phyloP scores from a whole-genome alignment of 1,140 invertebrate genomes.

The Heliothis virescens region DNA sequence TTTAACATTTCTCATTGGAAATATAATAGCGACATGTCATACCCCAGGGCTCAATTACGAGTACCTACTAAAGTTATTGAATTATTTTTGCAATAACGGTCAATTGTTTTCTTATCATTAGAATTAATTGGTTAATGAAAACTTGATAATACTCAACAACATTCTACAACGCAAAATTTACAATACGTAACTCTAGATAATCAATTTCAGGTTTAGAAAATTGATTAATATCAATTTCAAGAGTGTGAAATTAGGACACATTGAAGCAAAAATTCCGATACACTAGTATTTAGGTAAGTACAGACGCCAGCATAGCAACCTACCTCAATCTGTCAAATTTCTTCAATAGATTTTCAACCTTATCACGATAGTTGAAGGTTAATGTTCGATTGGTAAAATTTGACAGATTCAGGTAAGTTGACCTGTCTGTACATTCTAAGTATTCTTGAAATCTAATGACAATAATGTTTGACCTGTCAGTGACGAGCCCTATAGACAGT shows the following conservation, averaged over 20 bases:
- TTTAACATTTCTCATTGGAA: too few relatives aligned
- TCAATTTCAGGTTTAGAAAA: neutral
- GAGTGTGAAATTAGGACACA: slow-evolving; percentile 12
- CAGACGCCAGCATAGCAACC: too few relatives aligned
- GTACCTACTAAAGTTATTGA: neutral
- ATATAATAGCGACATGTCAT: neutral
- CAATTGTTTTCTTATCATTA: too few relatives aligned
- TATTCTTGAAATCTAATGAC: slow-evolving; percentile 19
- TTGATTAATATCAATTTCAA: slow-evolving; percentile 17
- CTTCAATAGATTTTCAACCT: too few relatives aligned
- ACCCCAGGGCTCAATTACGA: neutral
- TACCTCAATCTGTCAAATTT: too few relatives aligned
- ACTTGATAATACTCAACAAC: neutral
- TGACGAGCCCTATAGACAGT: slow-evolving; percentile 4
- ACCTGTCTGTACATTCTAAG: neutral
- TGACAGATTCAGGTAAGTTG: too few relatives aligned
- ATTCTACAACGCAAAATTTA: neutral
- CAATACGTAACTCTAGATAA: neutral
- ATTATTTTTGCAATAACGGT: too few relatives aligned
- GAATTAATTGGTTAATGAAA: too few relatives aligned
- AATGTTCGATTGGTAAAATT: too few relatives aligned
- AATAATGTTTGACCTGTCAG: slow-evolving; percentile 26
- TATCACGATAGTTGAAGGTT: too few relatives aligned
- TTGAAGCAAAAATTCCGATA: neutral
- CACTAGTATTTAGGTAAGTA: neutral